These are phyloP conservation scores for Anhinga rufa DNA, from an alignment of 2,113 vertebrate genomes.

Conservation along the genomic window DNA sequence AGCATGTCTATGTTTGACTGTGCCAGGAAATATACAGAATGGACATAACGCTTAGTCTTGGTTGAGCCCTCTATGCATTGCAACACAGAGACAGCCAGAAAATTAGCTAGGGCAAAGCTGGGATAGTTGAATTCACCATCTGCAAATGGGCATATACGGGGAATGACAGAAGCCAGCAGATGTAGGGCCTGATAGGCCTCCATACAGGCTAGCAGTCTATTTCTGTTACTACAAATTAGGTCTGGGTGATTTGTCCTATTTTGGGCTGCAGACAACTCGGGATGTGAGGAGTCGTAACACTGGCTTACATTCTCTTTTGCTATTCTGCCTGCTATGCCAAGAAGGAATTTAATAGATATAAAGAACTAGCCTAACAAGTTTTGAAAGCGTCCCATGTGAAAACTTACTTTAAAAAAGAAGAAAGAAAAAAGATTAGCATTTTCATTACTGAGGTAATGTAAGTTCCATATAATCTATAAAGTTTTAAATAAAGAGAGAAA, in stretches of 20 bases:
- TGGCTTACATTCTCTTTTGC: background rate
- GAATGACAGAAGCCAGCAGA: background rate
- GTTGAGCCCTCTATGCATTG: background rate
- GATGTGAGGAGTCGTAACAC: background rate
- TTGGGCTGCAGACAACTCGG: background rate
- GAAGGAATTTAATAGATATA: background rate
- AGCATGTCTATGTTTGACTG: background rate
- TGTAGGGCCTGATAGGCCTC: background rate
- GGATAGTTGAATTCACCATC: background rate
- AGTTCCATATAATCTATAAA: background rate
- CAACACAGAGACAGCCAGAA: background rate
- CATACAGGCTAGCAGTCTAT: background rate
- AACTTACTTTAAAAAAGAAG: background rate
- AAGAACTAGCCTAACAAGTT: background rate
- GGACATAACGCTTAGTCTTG: background rate
- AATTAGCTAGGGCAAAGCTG: background rate
- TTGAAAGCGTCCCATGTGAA: background rate
- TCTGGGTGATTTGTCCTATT: background rate
- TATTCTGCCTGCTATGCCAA: background rate
- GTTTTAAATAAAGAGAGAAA: background rate
- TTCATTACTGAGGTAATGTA: background rate
- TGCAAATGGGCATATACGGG: background rate
- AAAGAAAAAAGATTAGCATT: background rate
- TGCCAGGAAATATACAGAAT: background rate
- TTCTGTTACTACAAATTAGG: background rate